Percentiles rank a stretch among this genome's conserved stretches.
Conservation (phyloP, 1,140 invertebrate species). For the Chironomus striatipennis region DNA sequence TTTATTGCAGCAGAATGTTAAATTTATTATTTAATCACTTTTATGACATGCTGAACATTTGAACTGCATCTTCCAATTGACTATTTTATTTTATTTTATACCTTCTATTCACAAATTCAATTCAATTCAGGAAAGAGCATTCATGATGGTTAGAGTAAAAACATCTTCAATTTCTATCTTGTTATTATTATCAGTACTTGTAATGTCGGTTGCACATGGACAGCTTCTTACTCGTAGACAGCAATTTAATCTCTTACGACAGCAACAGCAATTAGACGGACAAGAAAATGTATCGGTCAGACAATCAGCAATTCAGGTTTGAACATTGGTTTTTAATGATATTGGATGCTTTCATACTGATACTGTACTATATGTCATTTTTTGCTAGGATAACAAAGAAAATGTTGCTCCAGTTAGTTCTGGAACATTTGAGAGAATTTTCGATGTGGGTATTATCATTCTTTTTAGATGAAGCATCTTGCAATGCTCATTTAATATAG, state of each 20-base stretch:
- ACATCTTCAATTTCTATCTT: not conserved
- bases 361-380: not conserved
- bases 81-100: not conserved
- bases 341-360: not conserved
- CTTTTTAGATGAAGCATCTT: not conserved
- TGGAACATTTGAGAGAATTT: not conserved
- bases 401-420: not conserved
- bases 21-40: too few species aligned
- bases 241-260: not conserved
- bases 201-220: not conserved
- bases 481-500: not conserved
- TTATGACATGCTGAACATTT: not conserved
- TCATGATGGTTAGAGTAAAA: not conserved
- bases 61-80: not conserved
- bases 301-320: not conserved
- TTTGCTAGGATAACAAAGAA: not conserved
- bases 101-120: not conserved
- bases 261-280: not conserved
- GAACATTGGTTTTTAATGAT: not conserved
- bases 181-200: not conserved
- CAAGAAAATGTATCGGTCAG: not conserved
- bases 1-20: too few species aligned
- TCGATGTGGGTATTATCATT: not conserved
- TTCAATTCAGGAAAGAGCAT: not conserved
- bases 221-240: not conserved